Conservation (phyloP, 2,797 vertebrate genomes). For the Lepilemur ruficaudatus region DNA sequence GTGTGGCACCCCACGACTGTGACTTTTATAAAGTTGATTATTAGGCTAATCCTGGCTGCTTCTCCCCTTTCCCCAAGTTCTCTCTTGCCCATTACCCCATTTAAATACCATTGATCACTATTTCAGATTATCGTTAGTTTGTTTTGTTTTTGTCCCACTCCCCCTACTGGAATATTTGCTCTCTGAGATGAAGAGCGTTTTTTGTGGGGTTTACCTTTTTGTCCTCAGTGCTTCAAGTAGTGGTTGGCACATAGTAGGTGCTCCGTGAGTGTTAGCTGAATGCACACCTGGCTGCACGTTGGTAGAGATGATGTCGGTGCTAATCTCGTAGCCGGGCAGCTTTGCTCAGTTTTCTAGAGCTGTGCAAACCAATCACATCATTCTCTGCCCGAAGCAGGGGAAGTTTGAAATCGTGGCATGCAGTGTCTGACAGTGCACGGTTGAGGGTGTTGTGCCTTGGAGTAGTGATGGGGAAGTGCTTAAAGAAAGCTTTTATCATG, state of each 20-base stretch:
- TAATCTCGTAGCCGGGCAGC: fast-evolving
- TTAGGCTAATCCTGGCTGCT: too few species aligned
- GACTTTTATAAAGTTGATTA: background rate
- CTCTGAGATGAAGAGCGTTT: background rate
- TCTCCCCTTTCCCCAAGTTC: background rate
- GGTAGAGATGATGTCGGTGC: too few species aligned
- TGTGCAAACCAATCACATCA: fast-evolving
- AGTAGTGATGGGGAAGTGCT: too few species aligned
- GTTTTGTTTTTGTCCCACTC: too few species aligned
- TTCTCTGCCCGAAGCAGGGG: background rate
- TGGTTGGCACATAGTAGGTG: background rate
- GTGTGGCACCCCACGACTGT: fast-evolving
- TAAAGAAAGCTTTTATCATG: background rate
- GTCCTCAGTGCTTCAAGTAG: background rate
- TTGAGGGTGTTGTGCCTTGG: background rate
- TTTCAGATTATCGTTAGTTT: too few species aligned
- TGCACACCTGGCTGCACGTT: fast-evolving
- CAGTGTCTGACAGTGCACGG: fast-evolving
- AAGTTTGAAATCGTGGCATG: fast-evolving
- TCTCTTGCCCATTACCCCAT: background rate
- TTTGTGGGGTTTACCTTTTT: background rate
- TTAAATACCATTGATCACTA: fast-evolving
- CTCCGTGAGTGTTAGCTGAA: background rate
- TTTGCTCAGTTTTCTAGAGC: fast-evolving
- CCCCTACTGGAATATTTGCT: background rate